Base-by-base conservation (phyloP, 2,888 invertebrate species). In the Lutraria lutraria region DNA sequence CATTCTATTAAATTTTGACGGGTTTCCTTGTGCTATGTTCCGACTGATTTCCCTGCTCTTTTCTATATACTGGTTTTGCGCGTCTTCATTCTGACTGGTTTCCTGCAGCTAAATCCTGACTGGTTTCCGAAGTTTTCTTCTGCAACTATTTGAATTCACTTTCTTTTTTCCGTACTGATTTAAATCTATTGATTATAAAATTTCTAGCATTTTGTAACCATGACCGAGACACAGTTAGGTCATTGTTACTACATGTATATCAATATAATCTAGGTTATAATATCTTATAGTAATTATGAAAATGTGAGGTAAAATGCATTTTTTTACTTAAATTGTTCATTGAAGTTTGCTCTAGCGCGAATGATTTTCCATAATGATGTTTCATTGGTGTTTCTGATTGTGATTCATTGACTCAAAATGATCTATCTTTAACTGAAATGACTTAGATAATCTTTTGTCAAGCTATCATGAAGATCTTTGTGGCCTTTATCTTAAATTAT, bases 391-490 rank as follows among this genome's bases (percentile, higher is more conserved):
- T 68, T 25, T 25, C n/a, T 68, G 63, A 68, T 68, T 25, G 25
- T 68, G 63, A 68, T 68, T 68, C 63, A 68, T 68, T n/a, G 25
- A 68, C 25, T 68, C 12, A 25, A 6, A 68, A 68, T 68, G 63
- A 68, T 68, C 63, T 68, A 68, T 68, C 63, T 68, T 68, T 68
- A 68, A 68, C n/a, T 68, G 25, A 68, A 68, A 68, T 68, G 63
- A 68, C 63, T 68, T 68, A n/a, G 63, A 68, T 68, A 25, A 68
- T 68, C 63, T 68, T 8, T 68, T 68, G 63, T 68, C 25, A 68
- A 68, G 63, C 63, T 68, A 68, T 68, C 63, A 13, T 68, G 63
- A 25, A 68, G 63, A 68, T 68, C 63, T 68, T 25, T 68, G 63
- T 25, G 63, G 25, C 63, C 25, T 68, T 68, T 68, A 25, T 68